phyloP scores from a whole-genome alignment of 1,140 invertebrate genomes.

The Telenomus remus region DNA sequence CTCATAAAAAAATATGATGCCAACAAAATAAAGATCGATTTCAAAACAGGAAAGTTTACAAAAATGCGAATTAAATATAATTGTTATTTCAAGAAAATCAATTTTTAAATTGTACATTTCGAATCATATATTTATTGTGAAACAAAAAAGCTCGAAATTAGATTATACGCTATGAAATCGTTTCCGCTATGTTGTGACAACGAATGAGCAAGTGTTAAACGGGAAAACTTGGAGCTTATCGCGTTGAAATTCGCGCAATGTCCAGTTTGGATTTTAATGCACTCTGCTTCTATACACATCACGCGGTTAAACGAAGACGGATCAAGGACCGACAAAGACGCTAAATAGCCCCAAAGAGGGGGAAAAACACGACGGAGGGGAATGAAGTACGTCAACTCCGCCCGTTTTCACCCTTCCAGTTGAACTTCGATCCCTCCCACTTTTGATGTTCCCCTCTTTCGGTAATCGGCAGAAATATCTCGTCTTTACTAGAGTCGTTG shows the following conservation, averaged over 20 bases:
- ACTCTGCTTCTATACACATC: conserved; percentile 27
- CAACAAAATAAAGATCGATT: no score
- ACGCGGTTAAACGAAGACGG: conserved; percentile 8
- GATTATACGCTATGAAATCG: conserved; percentile 14
- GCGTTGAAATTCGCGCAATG: conserved; percentile 71
- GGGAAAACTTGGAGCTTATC: conserved; percentile 62
- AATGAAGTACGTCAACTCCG: conserved; percentile 46
- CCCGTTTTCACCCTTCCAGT: conserved; percentile 42
- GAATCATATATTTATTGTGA: conserved; percentile 6
- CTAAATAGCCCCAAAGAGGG: conserved; percentile 2
- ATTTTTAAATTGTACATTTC: no score
- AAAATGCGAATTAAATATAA: neutral
- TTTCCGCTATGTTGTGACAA: conserved; percentile 24
- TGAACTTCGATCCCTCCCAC: conserved; percentile 23
- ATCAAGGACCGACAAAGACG: conserved; percentile 29
- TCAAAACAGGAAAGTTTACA: conserved; percentile 2
- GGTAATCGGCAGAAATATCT: conserved; percentile 34
- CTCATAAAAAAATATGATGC: no score
- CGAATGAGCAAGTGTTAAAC: conserved; percentile 36
- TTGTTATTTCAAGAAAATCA: no score
- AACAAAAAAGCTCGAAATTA: conserved; percentile 30
- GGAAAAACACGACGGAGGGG: conserved; percentile 27
- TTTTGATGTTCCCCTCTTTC: conserved; percentile 15
- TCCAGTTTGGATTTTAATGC: conserved; percentile 61
- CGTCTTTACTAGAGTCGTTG: conserved; percentile 33